Evolutionary conservation across 2,888 invertebrate species (phyloP).

Genomic region (Reticulitermes lucifugus): DNA sequence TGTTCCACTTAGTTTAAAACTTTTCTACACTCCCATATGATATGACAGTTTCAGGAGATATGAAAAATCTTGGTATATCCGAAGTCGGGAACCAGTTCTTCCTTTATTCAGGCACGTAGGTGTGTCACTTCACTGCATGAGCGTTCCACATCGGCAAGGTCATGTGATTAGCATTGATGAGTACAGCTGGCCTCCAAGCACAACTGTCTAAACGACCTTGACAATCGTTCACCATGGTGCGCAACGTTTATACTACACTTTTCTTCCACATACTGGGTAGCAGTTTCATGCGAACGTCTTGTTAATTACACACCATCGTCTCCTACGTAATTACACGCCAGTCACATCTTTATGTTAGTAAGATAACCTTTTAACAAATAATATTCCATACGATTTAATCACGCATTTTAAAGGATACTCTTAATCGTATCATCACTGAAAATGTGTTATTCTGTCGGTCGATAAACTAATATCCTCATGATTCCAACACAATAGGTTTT

Average conservation of each 20-base stretch:
- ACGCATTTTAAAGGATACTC: not conserved
- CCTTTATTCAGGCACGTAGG: slow-evolving; percentile 8
- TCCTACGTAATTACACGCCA: not conserved
- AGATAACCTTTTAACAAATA: not conserved
- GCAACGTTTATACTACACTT: not conserved
- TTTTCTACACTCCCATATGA: not conserved
- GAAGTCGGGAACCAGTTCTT: not conserved
- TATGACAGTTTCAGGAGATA: not conserved
- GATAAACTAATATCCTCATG: not conserved
- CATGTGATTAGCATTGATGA: slow-evolving; percentile 40
- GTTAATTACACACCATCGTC: not conserved
- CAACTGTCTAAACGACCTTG: slow-evolving; percentile 31
- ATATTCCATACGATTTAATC: not conserved
- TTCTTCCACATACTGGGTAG: not conserved
- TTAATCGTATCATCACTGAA: not conserved
- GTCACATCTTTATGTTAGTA: not conserved
- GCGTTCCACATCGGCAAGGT: slow-evolving; percentile 30
- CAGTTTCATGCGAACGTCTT: not conserved
- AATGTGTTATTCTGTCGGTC: not conserved
- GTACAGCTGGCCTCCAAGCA: slow-evolving; percentile 37
- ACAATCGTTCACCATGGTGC: slow-evolving; percentile 24
- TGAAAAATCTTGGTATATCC: not conserved
- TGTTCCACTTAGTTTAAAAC: not conserved
- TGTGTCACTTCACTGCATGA: slow-evolving; percentile 30
- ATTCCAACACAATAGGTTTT: slow-evolving; percentile 34